These are phyloP conservation scores for Corythornis vintsioides DNA, from an alignment of 2,113 vertebrate genomes.

Conservation along the genomic window DNA sequence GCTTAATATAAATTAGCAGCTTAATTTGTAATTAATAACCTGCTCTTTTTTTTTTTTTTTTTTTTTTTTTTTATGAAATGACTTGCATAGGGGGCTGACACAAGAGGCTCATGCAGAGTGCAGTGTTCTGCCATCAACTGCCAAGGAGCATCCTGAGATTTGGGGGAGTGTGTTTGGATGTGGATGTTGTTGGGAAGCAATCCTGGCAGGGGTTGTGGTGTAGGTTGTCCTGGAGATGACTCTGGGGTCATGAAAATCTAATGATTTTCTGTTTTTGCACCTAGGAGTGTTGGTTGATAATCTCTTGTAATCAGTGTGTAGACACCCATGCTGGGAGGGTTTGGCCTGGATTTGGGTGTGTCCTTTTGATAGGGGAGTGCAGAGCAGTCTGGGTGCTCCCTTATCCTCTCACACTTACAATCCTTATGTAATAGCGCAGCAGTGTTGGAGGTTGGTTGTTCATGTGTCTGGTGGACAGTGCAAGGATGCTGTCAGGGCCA, in stretches of 20 bases:
- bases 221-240: background rate
- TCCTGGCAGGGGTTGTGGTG: background rate
- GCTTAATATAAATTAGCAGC: background rate
- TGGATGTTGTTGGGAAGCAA: background rate
- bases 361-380: fast-evolving
- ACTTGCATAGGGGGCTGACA: fast-evolving
- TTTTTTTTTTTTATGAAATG: background rate
- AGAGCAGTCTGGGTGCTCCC: background rate
- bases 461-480: fast-evolving
- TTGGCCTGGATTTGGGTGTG: background rate
- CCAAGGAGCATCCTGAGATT: background rate
- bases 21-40: constrained; percentile 36
- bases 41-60: background rate
- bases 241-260: background rate
- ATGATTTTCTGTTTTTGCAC: background rate
- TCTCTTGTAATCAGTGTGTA: background rate
- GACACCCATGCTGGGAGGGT: background rate
- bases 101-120: background rate
- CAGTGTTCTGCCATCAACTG: fast-evolving
- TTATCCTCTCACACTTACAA: fast-evolving
- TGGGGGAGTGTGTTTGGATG: background rate
- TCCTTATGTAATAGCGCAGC: background rate
- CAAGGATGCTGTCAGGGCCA: background rate
- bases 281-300: background rate
- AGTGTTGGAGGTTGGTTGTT: background rate